These are phyloP conservation scores for Eucidaris tribuloides DNA, from an alignment of 35 echinoderm and acorn worm species.

Conservation along the genomic window DNA sequence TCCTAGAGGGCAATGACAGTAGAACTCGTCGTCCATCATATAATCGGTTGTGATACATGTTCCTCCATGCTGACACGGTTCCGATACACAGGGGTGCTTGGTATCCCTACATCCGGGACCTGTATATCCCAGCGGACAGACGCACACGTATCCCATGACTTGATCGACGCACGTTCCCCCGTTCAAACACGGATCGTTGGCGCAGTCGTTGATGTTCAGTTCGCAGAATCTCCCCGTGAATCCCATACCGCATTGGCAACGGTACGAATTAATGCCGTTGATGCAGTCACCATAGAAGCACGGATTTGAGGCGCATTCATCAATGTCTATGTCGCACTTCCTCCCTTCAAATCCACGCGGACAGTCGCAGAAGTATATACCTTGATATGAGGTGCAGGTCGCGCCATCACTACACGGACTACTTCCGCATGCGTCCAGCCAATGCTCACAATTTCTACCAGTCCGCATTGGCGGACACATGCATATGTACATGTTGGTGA, in stretches of 20 bases:
- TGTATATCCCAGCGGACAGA: constrained; percentile 66
- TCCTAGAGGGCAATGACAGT: constrained; percentile 54
- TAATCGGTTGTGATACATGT: constrained; percentile 34
- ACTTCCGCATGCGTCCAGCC: constrained; percentile 61
- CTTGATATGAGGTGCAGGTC: constrained; percentile 36
- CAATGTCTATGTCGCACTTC: constrained; percentile 71
- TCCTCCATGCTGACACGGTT: constrained; percentile 61
- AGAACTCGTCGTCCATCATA: constrained; percentile 12
- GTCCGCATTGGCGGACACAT: constrained; percentile 51
- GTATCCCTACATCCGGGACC: constrained; percentile 60
- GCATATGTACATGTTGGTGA: constrained; percentile 50
- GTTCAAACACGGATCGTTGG: constrained; percentile 58
- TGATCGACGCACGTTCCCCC: constrained; percentile 84
- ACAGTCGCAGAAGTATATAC: constrained; percentile 63
- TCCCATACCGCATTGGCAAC: constrained; percentile 68
- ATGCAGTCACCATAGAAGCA: constrained; percentile 91
- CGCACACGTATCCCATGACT: constrained; percentile 81
- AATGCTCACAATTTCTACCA: constrained; percentile 66
- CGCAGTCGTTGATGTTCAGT: constrained; percentile 79
- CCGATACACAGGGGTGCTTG: constrained; percentile 58
- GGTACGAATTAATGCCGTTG: constrained; percentile 61
- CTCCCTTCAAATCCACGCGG: constrained; percentile 63
- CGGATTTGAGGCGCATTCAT: constrained; percentile 78
- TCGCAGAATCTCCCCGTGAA: constrained; percentile 78
- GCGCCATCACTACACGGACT: constrained; percentile 66